Evolutionary conservation across 2,888 invertebrate genomes (phyloP).

Genomic region (Schizotus pectinicornis): DNA sequence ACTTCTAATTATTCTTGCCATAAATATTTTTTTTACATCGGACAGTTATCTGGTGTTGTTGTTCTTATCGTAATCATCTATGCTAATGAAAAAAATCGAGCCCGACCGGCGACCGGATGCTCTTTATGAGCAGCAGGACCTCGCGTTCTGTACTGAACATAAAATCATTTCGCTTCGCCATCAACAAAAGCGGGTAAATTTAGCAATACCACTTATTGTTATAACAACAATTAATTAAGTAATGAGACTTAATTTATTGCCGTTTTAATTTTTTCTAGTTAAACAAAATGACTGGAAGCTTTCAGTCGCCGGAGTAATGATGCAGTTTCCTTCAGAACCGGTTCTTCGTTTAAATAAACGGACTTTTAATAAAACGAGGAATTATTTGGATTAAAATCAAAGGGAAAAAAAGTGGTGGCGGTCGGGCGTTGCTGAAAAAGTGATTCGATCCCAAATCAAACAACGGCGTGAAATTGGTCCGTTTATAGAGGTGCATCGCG

Average conservation of each 20-base stretch:
- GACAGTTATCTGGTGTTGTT: constrained; percentile 17
- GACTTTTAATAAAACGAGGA: background rate
- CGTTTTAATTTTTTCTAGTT: no score
- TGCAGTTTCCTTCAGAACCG: constrained; percentile 12
- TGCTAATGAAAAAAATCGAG: constrained; percentile 6
- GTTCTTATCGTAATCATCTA: constrained; percentile 14
- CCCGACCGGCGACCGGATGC: constrained; percentile 6
- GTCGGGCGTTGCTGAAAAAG: background rate
- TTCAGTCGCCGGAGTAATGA: background rate
- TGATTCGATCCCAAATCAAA: constrained; percentile 1
- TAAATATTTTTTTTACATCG: constrained; percentile 13
- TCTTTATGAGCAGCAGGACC: constrained; percentile 4
- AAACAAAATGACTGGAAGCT: background rate
- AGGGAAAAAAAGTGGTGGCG: no score
- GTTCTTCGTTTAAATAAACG: background rate
- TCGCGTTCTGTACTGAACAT: no score
- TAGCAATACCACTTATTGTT: background rate
- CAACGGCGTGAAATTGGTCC: constrained; percentile 6
- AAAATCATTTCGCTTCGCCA: no score
- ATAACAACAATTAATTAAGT: constrained; percentile 10
- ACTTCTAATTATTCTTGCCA: constrained; percentile 12
- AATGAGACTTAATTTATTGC: background rate
- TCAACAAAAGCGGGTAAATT: background rate
- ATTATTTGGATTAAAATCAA: no score
- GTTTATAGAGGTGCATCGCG: constrained; percentile 5